Percentiles rank a stretch among this genome's conserved stretches.
Evolutionary conservation across 2,113 vertebrate species (phyloP).

Genomic region (Microtus pennsylvanicus): DNA sequence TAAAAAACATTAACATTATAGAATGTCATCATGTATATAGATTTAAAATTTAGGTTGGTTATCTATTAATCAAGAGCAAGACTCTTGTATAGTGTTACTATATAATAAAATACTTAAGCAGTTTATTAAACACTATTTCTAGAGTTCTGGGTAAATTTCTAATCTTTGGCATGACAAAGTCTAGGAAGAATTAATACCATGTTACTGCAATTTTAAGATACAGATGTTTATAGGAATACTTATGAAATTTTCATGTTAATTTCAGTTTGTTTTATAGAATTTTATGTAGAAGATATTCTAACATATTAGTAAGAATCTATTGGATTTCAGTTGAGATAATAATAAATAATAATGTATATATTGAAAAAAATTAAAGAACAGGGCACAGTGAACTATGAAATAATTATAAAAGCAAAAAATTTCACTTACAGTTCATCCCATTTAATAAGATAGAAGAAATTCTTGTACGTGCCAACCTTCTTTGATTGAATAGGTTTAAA

Average conservation of each 20-base stretch:
- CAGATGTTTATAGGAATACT: neutral
- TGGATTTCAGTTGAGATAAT: conserved; percentile 37
- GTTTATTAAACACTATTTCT: conserved; percentile 15
- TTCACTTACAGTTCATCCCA: conserved; percentile 98
- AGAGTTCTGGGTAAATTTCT: conserved; percentile 42
- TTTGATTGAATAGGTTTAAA: conserved; percentile 99
- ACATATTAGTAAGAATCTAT: conserved; percentile 42
- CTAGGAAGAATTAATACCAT: conserved; percentile 41
- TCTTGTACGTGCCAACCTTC: conserved; percentile 97
- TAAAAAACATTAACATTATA: conserved; percentile 3
- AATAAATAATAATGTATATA: conserved; percentile 63
- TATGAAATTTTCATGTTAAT: conserved; percentile 60
- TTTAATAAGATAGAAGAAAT: conserved; percentile 98
- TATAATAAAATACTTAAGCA: conserved; percentile 50
- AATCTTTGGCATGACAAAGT: conserved; percentile 52
- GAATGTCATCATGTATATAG: neutral
- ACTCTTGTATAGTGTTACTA: conserved; percentile 29
- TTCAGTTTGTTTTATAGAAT: conserved; percentile 48
- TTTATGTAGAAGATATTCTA: conserved; percentile 10
- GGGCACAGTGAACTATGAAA: conserved; percentile 53
- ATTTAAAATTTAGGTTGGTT: conserved; percentile 39
- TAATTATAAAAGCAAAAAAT: conserved; percentile 62
- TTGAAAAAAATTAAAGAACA: conserved; percentile 44
- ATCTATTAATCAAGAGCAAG: conserved; percentile 33
- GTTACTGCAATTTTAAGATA: conserved; percentile 42